These are phyloP conservation scores for Gnathonemus echidnorhynchus DNA, from an alignment of 2,113 vertebrate species.

Conservation along the genomic window DNA sequence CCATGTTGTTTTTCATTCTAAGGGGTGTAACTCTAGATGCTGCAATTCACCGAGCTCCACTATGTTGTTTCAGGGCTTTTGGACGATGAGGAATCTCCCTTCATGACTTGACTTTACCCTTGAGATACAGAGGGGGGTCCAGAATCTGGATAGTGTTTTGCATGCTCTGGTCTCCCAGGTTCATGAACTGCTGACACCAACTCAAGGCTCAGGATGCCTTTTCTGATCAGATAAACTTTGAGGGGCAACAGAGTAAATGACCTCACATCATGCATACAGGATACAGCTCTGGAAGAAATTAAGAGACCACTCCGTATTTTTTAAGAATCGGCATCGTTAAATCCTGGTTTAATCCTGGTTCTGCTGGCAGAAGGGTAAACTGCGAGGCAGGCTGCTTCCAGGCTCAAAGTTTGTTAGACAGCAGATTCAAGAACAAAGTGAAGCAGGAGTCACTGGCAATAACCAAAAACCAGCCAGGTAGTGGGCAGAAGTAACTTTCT, in stretches of 20 bases:
- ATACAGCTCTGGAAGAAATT: background rate
- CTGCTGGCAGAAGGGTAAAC: background rate
- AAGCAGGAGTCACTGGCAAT: background rate
- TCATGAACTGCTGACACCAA: background rate
- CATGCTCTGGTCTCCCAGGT: background rate
- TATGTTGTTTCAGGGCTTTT: background rate
- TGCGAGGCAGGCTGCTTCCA: background rate
- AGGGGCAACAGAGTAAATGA: background rate
- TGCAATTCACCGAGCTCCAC: background rate
- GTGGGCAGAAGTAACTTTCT: background rate
- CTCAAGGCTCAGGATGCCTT: background rate
- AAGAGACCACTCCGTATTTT: no score
- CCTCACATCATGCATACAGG: background rate
- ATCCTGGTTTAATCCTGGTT: background rate
- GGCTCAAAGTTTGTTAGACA: background rate
- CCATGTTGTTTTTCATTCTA: background rate
- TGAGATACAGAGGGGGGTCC: background rate
- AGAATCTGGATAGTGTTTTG: background rate
- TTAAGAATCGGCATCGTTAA: no score
- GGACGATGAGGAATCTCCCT: background rate
- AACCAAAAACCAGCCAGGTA: background rate
- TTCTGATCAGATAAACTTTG: background rate
- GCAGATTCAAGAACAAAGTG: background rate
- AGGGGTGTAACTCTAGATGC: background rate
- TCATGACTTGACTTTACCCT: background rate